Evolutionary conservation across 2,888 invertebrate species (phyloP), one percentile per base, ranked within the genome.

Genomic region (Scaptomyza parva): DNA sequence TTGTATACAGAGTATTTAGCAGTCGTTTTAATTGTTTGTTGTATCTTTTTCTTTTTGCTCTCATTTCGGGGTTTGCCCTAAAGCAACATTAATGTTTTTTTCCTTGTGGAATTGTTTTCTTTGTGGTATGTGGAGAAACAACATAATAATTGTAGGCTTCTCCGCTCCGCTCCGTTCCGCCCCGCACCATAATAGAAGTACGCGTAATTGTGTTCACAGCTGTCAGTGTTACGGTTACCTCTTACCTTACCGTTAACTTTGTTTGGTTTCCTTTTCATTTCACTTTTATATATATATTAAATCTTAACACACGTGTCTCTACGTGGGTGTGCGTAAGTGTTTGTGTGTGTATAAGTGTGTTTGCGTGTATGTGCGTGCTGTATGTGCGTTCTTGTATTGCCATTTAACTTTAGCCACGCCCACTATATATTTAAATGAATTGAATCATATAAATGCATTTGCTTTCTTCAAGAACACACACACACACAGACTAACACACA

Each of bases 261-360:
- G 53, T 75, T 75, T 51, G 76, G 54, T 75, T 70, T 70, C 61
- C 75, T 75, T 70, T 70, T 66, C 65, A 72, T 75, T 74, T 65
- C 54, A 57, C 65, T 41, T 60, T n/a, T n/a, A n/a, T n/a, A n/a
- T n/a, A n/a, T n/a, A 41, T 41, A 60, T 65, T 37, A 40, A 60
- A 60, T 53, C 48, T 52, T 17, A 4, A n/a, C 22, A 33, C 12
- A 5, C 33, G 28, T 28, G 28, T n/a, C n/a, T n/a, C n/a, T n/a
- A 24, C 18, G 35, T 37, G 37, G 24, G 35, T 43, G 35, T 50
- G 35, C 12, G 14, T 12, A 17, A 22, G 45, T 20, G 37, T n/a
- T 22, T 22, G 35, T 37, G 30, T 43, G 52, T 20, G 43, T 14
- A n/a, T 24, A n/a, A n/a, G 28, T 28, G 28, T n/a, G n/a, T n/a